Evolutionary conservation across 2,888 invertebrate species (phyloP).

Genomic region (Timandra comae): DNA sequence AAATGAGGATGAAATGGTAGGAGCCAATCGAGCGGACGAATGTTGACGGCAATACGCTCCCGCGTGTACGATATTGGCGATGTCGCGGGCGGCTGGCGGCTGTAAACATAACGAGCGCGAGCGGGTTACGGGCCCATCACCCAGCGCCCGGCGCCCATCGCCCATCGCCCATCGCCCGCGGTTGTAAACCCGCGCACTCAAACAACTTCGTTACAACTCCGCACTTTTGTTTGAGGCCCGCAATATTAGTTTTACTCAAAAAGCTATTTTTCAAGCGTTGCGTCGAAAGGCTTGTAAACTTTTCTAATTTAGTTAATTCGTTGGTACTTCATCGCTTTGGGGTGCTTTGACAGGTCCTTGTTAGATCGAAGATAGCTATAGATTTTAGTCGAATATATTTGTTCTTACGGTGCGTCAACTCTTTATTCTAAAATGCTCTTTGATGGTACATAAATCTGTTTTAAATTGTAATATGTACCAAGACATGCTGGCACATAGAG

Average conservation of each 20-base stretch:
- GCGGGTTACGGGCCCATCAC: slow-evolving; percentile 31
- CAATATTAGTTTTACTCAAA: slow-evolving; percentile 75
- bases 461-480: too few relatives aligned
- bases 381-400: too few relatives aligned
- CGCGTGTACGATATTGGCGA: slow-evolving; percentile 60
- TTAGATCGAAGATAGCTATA: slow-evolving; percentile 47
- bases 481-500: too few relatives aligned
- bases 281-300: slow-evolving; percentile 68
- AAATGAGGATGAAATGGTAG: slow-evolving; percentile 66
- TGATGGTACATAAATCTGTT: too few relatives aligned
- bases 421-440: too few relatives aligned
- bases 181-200: slow-evolving; percentile 56
- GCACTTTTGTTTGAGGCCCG: slow-evolving; percentile 64
- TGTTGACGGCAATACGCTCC: slow-evolving; percentile 55
- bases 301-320: slow-evolving; percentile 73
- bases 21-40: slow-evolving; percentile 64
- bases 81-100: slow-evolving; percentile 36
- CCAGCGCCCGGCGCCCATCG: slow-evolving; percentile 1
- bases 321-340: slow-evolving; percentile 44
- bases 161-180: slow-evolving; percentile 42
- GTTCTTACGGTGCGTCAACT: too few relatives aligned
- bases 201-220: slow-evolving; percentile 73
- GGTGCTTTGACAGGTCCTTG: slow-evolving; percentile 36
- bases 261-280: slow-evolving; percentile 70
- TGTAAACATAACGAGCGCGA: slow-evolving; percentile 43